A percentile compares a stretch with the other conserved stretches of the same genome.
Evolutionary conservation across 2,888 invertebrate species (phyloP).

Genomic region (Morinoia aosen): DNA sequence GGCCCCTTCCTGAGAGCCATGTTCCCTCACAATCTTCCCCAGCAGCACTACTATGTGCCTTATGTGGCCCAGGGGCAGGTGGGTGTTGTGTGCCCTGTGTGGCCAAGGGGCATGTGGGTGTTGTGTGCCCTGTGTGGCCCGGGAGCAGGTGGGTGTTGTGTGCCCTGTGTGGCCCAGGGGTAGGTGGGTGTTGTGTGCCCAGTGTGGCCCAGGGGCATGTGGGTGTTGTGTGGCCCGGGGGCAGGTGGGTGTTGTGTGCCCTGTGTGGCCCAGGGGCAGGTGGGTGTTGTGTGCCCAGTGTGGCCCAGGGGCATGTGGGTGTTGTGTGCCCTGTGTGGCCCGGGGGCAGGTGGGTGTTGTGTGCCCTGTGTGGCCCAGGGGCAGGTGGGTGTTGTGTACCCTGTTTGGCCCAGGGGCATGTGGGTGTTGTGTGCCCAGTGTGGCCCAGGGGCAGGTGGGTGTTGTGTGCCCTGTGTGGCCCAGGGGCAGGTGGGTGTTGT

Average conservation of each 20-base stretch:
- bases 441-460: slow-evolving; percentile 81
- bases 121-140: slow-evolving; percentile 88
- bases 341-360: slow-evolving; percentile 75
- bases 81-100: slow-evolving; percentile 72
- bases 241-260: slow-evolving; percentile 80
- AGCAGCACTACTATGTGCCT: slow-evolving; percentile 83
- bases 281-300: slow-evolving; percentile 70
- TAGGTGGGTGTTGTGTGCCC: slow-evolving; percentile 82
- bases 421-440: slow-evolving; percentile 86
- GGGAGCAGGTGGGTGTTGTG: slow-evolving; percentile 77
- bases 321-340: too few relatives aligned
- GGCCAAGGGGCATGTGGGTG: slow-evolving; percentile 78
- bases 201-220: slow-evolving; percentile 86
- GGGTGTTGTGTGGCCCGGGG: slow-evolving; percentile 36
- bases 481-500: slow-evolving; percentile 79
- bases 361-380: slow-evolving; percentile 88
- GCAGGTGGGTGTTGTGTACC: slow-evolving; percentile 74
- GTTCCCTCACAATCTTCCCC: slow-evolving; percentile 81
- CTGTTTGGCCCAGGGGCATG: slow-evolving; percentile 77
- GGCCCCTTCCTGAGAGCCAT: slow-evolving; percentile 81
- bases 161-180: slow-evolving; percentile 76
- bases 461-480: slow-evolving; percentile 74
- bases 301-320: too few relatives aligned
- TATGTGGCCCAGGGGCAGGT: slow-evolving; percentile 86
- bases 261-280: slow-evolving; percentile 84